Conservation (phyloP, 2,113 vertebrate species). For the Aramus guarauna region DNA sequence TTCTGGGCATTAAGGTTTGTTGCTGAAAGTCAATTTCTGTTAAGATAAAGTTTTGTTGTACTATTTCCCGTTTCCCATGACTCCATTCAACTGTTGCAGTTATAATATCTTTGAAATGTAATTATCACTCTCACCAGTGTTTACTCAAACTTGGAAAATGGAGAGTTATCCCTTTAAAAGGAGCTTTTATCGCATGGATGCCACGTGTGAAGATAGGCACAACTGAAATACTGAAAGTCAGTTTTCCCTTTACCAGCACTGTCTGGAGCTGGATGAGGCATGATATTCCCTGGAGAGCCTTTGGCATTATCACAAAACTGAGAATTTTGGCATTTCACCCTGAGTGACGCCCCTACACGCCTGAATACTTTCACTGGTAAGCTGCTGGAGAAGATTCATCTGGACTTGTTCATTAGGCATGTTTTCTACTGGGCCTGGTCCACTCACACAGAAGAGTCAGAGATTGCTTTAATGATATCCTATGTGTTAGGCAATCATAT, state of each 20-base stretch:
- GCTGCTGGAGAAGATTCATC: background rate
- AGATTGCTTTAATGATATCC: background rate
- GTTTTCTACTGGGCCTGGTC: background rate
- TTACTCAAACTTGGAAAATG: background rate
- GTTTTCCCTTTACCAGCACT: background rate
- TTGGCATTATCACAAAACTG: background rate
- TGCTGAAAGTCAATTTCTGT: background rate
- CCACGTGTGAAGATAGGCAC: background rate
- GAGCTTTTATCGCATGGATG: background rate
- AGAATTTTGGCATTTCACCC: background rate
- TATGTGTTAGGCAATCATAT: background rate
- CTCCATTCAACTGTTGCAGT: background rate
- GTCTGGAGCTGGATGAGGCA: background rate
- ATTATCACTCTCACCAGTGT: background rate
- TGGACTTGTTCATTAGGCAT: background rate
- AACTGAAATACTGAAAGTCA: background rate
- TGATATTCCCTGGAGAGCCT: background rate
- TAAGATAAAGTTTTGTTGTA: background rate
- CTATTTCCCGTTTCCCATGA: background rate
- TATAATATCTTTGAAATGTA: background rate
- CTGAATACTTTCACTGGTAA: background rate
- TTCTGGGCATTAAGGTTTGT: background rate
- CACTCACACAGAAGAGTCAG: background rate
- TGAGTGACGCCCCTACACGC: rapidly evolving
- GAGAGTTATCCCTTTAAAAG: background rate